Base-by-base conservation (phyloP, 2,888 invertebrate genomes). In the Drosophila rubida region DNA sequence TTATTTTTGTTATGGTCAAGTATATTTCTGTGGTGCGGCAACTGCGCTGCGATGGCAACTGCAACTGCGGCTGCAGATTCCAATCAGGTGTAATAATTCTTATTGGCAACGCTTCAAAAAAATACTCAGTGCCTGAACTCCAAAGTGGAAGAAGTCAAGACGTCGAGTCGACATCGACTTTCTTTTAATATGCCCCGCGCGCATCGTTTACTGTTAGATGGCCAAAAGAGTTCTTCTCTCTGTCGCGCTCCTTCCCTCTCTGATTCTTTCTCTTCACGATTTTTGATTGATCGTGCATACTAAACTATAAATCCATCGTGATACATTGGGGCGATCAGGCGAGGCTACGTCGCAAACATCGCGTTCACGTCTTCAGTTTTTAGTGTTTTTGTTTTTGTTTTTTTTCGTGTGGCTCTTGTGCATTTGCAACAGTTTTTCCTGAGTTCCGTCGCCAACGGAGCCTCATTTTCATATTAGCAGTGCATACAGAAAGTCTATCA, bases 281-380 rank as follows among this genome's bases (percentile, higher is more conserved):
- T 91, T 91, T 91, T 91, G 91, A 91, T 91, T 91, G 91, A 91
- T 91, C 91, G 91, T 91, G 91, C 91, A 91, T 91, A 91, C 90
- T 91, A 91, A 91, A 91, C 91, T 91, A 91, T 91, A 91, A 91
- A 91, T 91, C 90, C 90, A 91, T 91, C 91, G 91, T 92, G 91
- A 92, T 92, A 92, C 91, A 92, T 91, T 90, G 90, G 76, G 91
- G 91, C 91, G 91, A 92, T 92, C 91, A 92, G 91, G 91, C 90
- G 86, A 89, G 83, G 67, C 68, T 55, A 58, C 61, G 66, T 64
- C 59, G 22, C 59, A 51, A 69, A 61, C 69, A 50, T 57, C 72
- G 75, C 66, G 61, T 74, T 77, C 66, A 75, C 51, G 72, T 78
- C 67, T 76, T 74, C 59, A 37, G 67, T 62, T 63, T 62, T 57